These are phyloP conservation scores for Hirundo rustica DNA, from an alignment of 2,797 vertebrate species.

Conservation along the genomic window DNA sequence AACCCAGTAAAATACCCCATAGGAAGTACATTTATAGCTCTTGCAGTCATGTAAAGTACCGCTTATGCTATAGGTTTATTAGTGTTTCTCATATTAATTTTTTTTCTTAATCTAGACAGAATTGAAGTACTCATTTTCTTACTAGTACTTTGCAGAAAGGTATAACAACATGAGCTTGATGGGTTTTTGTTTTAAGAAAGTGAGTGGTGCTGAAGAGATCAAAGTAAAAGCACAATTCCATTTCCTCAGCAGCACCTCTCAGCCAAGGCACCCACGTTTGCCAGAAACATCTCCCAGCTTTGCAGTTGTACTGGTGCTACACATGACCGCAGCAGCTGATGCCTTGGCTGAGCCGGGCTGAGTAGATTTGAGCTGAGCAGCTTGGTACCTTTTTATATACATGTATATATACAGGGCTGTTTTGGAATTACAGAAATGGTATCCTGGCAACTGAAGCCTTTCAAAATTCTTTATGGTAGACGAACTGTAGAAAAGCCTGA, in stretches of 20 bases:
- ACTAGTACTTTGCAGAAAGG: background rate
- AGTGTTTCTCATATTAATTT: background rate
- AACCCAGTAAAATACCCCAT: background rate
- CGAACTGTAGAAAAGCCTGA: background rate
- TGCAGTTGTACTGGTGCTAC: background rate
- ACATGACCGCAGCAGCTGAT: background rate
- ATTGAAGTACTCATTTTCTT: background rate
- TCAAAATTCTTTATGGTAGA: background rate
- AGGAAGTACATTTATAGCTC: background rate
- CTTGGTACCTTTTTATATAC: background rate
- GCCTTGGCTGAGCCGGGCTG: background rate
- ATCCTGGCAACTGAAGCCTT: background rate
- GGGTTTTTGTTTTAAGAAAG: background rate
- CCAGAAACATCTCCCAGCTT: background rate
- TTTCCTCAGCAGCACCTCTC: background rate
- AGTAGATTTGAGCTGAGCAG: background rate
- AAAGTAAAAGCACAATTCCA: background rate
- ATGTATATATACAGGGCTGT: background rate
- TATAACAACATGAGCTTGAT: background rate
- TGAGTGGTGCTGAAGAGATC: background rate
- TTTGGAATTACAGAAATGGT: background rate
- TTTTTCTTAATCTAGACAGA: background rate
- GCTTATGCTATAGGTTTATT: background rate
- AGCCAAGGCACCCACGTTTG: background rate
- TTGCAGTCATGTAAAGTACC: background rate